Evolutionary conservation across 2,888 invertebrate genomes (phyloP), one percentile per base, ranked within the genome.

Genomic region (Harpalus rufipes): DNA sequence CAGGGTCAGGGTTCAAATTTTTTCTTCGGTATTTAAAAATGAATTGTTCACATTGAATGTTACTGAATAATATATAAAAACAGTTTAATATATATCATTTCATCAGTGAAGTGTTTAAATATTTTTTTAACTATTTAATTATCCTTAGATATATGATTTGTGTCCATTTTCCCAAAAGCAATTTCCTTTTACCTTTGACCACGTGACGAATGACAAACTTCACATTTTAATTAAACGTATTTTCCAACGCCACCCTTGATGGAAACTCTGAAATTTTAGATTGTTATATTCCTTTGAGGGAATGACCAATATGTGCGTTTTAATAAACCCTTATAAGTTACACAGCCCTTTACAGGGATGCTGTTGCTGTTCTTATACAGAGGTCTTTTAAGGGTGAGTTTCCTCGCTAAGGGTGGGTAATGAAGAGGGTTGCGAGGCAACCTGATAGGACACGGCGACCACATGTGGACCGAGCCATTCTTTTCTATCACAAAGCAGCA

Each of bases 261-360:
- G 84, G 84, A 84, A 84, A 84, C 78, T 63, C 63, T 85, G 80
- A 58, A 85, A 87, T 87, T 88, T 88, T 88, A 87, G 87, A 88
- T 88, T 88, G 87, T 87, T 87, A 87, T 88, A 88, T 88, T 87
- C 88, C 88, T 88, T 87, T 86, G 88, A 88, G 86, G 85, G 87
- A 86, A 85, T 85, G 81, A 87, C 85, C 86, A 85, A 86, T 87
- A 87, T 87, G 86, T 85, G 79, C 86, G 87, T 87, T 87, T 88
- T 88, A 88, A 87, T 88, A 87, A 87, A 87, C 86, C 87, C 87
- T 86, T 87, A 86, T 88, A 88, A 88, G 88, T 87, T 87, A 87
- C 87, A 84, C 44, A 44, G 65, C 59, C 18, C 44, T 58, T 12
- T 12, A 10, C 58, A n/a, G 16, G 6, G 32, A 1, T 51, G 18